Evolutionary conservation across 2,888 invertebrate species (phyloP), one percentile per base, ranked within the genome.

Genomic region (Napeogenes sylphis): DNA sequence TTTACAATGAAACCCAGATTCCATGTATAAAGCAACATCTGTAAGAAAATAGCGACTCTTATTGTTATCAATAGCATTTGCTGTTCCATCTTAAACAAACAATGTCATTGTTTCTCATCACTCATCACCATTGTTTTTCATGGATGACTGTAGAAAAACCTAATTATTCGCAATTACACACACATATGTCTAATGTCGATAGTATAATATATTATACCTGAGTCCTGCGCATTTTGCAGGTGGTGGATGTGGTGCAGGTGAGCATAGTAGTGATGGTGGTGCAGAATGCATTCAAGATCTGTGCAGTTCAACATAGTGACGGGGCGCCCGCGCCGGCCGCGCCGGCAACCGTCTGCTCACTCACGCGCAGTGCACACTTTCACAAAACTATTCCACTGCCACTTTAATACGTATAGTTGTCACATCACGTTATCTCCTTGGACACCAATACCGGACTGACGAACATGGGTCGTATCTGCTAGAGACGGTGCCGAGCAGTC

Each of bases 261-360:
- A 68, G 94, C 94, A 81, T 94, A 94, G 81, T 94, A 94, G 80
- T 94, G 94, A 79, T 94, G 94, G 80, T 94, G 94, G 85, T 94
- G 94, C 81, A 94, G 87, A 82, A 94, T 94, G 90, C 94, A 94
- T 90, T 94, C 94, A 90, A 94, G 91, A 91, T 94, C 94, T 73
- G 94, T 94, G 87, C 94, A 94, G 88, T 94, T 94, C 88, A 94
- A 91, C 94, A 94, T 94, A 82, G 84, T 91, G 82, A 82, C 84
- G 80, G 83, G 69, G 73, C 82, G 78, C 81, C 80, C 82, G 79
- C 77, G 77, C 76, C 71, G 73, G 61, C 67, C 76, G 67, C 67
- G 69, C 72, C 80, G 81, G 80, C 81, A 72, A 76, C 79, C 77
- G 78, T 73, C 75, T 74, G 76, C 76, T 81, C 82, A 82, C 87